phyloP scores from a whole-genome alignment of 2,797 vertebrate genomes.

The Nannoperca obscura region DNA sequence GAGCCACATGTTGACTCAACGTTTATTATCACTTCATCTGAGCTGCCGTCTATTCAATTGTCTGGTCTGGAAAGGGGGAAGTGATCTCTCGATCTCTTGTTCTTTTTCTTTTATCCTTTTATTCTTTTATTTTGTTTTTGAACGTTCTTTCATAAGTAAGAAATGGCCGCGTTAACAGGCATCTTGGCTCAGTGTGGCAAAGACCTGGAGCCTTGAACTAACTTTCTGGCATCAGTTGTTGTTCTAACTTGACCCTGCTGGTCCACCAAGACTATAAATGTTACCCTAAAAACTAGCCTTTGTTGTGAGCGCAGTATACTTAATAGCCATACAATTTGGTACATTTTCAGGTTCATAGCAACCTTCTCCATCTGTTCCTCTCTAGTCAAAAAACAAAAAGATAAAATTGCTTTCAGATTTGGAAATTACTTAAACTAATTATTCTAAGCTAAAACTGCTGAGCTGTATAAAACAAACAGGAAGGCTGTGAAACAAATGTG shows the following conservation, averaged over 20 bases:
- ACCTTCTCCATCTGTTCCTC: constrained; percentile 24
- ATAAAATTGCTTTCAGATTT: constrained; percentile 65
- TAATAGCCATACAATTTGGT: constrained; percentile 25
- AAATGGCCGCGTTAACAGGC: constrained; percentile 54
- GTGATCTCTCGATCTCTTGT: constrained; percentile 24
- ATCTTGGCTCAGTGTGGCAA: constrained; percentile 7
- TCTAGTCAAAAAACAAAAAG: constrained; percentile 31
- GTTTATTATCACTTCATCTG: constrained; percentile 29
- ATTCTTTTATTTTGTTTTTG: constrained; percentile 34
- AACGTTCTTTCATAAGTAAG: constrained; percentile 62
- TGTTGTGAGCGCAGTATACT: neutral
- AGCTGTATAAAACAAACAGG: constrained; percentile 53
- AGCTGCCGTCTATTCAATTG: constrained; percentile 6
- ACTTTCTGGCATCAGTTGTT: constrained; percentile 33
- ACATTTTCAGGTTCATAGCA: constrained; percentile 44
- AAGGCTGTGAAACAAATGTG: constrained; percentile 52
- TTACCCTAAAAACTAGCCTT: constrained; percentile 5
- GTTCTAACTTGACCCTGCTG: constrained; percentile 13
- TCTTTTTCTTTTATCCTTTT: constrained; percentile 7
- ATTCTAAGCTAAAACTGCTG: constrained; percentile 60
- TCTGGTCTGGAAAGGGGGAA: constrained; percentile 13
- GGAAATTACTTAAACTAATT: constrained; percentile 65
- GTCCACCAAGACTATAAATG: neutral
- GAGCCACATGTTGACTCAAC: constrained; percentile 11
- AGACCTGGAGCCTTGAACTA: constrained; percentile 19